Evolutionary conservation across 2,797 vertebrate species (phyloP), one percentile per base, ranked within the genome.

Genomic region (Tolypeutes matacus): DNA sequence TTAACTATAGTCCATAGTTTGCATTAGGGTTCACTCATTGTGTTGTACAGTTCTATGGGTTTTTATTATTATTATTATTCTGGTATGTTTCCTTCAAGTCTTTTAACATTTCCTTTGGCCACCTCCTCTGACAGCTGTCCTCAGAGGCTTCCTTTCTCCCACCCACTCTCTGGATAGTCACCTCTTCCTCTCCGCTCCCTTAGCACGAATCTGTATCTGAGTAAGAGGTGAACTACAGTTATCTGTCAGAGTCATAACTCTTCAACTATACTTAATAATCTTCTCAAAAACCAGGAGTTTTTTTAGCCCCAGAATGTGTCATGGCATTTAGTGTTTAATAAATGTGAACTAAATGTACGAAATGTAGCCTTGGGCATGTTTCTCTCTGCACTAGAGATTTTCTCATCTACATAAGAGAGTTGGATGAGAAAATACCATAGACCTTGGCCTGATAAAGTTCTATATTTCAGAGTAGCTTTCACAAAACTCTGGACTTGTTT

Each of bases 271-370:
- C 9, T 75, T n/a, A 93, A 46, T 56, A 46, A 83, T 67, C 39
- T 56, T n/a, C 51, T 51, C 46, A 25, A 83, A 91, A 91, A 89
- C 36, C 31, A 73, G n/a, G 29, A 78, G 70, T 51, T 89, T 81
- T 81, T 53, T 80, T 51, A 81, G 76, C 21, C 53, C 36, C n/a
- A 60, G 15, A n/a, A 76, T 1, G 34, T 60, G 84, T 42, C 39
- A 34, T 10, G 29, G 31, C 27, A 75, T 21, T 11, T 27, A n/a
- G 51, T 29, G 23, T 36, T 80, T 69, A 78, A 39, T n/a, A 39
- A 60, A 53, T 34, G 8, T 69, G 73, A 70, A 29, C 49, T 70
- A 65, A 73, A 67, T 27, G 14, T n/a, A 87, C 72, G 39, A 76
- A 89, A 51, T n/a, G 69, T 58, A 56, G 31, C 58, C 60, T 87